Evolutionary conservation across 2,113 vertebrate species (phyloP).

Genomic region (Euleptes europaea): DNA sequence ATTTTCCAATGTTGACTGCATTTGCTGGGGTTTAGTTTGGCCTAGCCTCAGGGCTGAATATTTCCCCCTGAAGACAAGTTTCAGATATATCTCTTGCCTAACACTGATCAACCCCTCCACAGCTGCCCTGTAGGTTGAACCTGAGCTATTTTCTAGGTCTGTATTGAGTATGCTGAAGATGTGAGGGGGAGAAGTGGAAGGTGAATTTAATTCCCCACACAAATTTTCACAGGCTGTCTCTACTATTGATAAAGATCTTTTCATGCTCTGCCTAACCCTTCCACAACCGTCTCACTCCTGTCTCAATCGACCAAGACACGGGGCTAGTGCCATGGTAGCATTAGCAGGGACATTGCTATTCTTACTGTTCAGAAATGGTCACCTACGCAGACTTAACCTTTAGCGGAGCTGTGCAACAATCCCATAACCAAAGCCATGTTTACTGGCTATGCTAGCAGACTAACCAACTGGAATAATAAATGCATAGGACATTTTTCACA

Average conservation of each 20-base stretch:
- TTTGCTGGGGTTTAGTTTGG: not conserved
- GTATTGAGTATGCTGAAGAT: not conserved
- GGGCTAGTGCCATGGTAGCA: not conserved
- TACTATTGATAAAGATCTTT: not conserved
- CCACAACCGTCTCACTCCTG: not conserved
- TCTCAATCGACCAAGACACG: not conserved
- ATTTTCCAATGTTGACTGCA: not conserved
- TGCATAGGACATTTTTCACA: conserved; percentile 16
- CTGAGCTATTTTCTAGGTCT: not conserved
- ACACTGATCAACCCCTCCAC: not conserved
- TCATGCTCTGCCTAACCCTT: not conserved
- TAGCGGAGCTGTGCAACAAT: conserved; percentile 9
- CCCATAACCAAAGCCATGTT: not conserved
- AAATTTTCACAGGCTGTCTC: not conserved
- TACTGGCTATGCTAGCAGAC: conserved; percentile 8
- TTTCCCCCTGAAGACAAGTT: not conserved
- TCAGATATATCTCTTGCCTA: not conserved
- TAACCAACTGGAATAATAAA: conserved; percentile 10
- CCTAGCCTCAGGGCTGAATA: not conserved
- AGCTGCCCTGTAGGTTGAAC: not conserved
- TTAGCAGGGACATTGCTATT: not conserved
- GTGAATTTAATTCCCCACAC: not conserved
- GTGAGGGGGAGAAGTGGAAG: not conserved
- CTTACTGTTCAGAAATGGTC: not conserved
- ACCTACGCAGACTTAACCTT: not conserved